A percentile compares a stretch with the other conserved stretches of the same genome.
Evolutionary conservation across 2,797 vertebrate genomes (phyloP).

Genomic region (Diceros bicornis): DNA sequence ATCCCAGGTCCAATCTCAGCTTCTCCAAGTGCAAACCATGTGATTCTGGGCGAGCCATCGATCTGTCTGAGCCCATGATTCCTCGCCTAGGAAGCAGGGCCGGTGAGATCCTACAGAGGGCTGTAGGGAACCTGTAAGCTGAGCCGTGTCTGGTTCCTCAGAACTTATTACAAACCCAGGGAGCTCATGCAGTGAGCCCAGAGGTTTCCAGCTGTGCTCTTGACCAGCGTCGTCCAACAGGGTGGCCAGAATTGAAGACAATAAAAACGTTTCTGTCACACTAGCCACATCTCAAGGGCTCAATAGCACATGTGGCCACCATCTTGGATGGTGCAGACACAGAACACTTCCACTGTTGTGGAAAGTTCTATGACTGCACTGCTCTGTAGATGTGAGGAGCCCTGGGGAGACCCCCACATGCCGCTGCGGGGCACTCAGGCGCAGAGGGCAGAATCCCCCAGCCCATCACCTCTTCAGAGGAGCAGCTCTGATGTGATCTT

Average conservation of each 20-base stretch:
- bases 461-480: background rate
- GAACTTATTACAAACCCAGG: background rate
- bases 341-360: background rate
- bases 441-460: background rate
- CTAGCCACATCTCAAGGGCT: background rate
- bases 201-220: background rate
- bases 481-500: background rate
- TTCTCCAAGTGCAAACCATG: background rate
- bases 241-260: background rate
- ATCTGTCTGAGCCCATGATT: background rate
- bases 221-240: rapidly evolving
- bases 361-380: background rate
- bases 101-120: background rate
- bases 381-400: background rate
- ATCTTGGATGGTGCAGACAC: background rate
- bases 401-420: no score
- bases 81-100: background rate
- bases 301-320: background rate
- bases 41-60: no score
- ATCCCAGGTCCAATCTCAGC: background rate
- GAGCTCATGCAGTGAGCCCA: background rate
- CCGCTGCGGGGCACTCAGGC: background rate
- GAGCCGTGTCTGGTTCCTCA: background rate
- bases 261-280: background rate
- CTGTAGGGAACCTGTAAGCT: background rate